phyloP scores from a whole-genome alignment of 1,140 invertebrate species.

The Cherax destructor region DNA sequence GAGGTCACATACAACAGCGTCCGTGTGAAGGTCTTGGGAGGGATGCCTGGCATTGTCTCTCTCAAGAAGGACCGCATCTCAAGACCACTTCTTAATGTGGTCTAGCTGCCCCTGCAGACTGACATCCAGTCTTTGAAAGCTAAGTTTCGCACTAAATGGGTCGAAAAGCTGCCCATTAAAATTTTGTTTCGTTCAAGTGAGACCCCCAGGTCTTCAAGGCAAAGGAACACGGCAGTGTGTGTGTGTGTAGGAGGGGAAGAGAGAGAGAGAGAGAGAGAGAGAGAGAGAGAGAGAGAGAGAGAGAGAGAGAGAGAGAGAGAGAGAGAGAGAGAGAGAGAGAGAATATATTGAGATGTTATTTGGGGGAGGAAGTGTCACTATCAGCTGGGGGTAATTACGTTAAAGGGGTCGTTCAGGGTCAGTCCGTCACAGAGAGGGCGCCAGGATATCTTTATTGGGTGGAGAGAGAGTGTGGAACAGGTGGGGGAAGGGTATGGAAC shows the following conservation, averaged over 20 bases:
- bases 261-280: background rate
- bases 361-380: slow-evolving; percentile 25
- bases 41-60: too few relatives aligned
- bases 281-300: background rate
- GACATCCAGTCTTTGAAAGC: too few relatives aligned
- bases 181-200: too few relatives aligned
- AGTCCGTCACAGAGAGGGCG: background rate
- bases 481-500: background rate
- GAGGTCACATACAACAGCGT: too few relatives aligned
- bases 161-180: too few relatives aligned
- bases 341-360: slow-evolving; percentile 26
- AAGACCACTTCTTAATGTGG: too few relatives aligned
- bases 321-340: background rate
- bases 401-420: slow-evolving; percentile 55
- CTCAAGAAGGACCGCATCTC: too few relatives aligned
- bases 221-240: background rate
- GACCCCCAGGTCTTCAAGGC: too few relatives aligned
- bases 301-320: too few relatives aligned
- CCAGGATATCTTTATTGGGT: background rate
- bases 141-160: too few relatives aligned
- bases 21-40: too few relatives aligned
- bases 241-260: background rate
- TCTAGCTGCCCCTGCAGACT: too few relatives aligned
- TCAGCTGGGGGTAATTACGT: slow-evolving; percentile 53
- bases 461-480: background rate